These are phyloP conservation scores for Papilio glaucus DNA, from an alignment of 1,140 invertebrate genomes.

Conservation along the genomic window DNA sequence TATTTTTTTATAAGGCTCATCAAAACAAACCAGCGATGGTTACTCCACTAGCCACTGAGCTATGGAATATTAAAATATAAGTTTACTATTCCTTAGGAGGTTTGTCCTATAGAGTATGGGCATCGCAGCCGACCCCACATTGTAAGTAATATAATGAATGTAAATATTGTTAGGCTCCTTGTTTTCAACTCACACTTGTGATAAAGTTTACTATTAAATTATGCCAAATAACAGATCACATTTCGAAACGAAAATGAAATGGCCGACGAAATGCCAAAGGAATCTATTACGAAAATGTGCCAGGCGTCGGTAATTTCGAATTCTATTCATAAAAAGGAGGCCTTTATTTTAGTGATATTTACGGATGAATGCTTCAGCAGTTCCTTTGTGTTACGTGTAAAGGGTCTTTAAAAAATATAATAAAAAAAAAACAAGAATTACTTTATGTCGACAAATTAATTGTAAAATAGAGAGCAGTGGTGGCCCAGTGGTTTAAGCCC, in stretches of 20 bases:
- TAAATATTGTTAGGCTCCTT: no score
- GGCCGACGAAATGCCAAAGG: conserved; percentile 5
- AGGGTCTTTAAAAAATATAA: neutral
- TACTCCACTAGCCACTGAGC: no score
- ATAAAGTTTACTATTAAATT: neutral
- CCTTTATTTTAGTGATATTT: conserved; percentile 24
- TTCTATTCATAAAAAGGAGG: conserved; percentile 23
- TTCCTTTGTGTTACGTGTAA: neutral
- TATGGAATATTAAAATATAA: no score
- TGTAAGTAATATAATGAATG: no score
- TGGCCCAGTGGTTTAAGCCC: no score
- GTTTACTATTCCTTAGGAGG: no score
- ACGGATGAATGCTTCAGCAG: conserved; percentile 12
- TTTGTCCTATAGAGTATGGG: no score
- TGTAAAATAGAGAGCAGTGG: no score
- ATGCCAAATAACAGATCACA: neutral
- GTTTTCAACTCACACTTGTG: no score
- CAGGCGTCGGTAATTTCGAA: neutral
- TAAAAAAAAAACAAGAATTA: neutral
- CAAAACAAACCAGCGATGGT: no score
- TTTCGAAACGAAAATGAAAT: neutral
- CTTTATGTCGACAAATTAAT: neutral
- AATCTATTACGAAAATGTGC: conserved; percentile 8
- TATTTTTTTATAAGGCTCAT: no score
- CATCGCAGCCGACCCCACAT: no score